phyloP scores from a whole-genome alignment of 2,888 invertebrate genomes.

The Proisotoma minuta region DNA sequence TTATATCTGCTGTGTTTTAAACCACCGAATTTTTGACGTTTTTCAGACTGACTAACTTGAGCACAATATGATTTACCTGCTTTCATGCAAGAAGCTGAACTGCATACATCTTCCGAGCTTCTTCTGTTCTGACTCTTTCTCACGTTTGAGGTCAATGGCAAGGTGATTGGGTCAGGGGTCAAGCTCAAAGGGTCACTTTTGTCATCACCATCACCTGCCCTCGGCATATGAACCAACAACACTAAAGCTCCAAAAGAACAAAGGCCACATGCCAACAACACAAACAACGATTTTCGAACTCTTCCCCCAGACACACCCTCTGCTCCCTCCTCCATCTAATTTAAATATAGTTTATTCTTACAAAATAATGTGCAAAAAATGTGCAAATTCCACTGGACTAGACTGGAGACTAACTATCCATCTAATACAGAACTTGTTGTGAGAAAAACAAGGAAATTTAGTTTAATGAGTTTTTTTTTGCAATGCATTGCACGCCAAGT shows the following conservation, averaged over 20 bases:
- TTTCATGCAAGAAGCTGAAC: background rate
- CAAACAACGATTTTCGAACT: background rate
- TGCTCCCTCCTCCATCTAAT: background rate
- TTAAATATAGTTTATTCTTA: no score
- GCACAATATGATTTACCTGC: background rate
- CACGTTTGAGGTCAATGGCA: background rate
- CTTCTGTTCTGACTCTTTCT: background rate
- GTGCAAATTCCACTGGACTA: no score
- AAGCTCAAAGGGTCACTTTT: background rate
- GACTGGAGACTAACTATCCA: no score
- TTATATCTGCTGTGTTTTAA: no score
- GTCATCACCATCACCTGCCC: background rate
- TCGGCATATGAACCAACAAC: conserved; percentile 2
- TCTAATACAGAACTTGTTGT: no score
- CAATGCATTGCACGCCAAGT: no score
- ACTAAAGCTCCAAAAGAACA: conserved; percentile 2
- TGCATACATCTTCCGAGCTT: background rate
- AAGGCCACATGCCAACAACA: background rate
- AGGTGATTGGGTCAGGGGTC: background rate
- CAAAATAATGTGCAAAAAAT: no score
- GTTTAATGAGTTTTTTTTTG: no score
- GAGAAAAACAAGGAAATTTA: no score
- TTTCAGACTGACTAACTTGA: no score
- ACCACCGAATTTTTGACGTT: no score
- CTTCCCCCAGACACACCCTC: background rate